These are phyloP conservation scores for Ochropleura leucogaster DNA, from an alignment of 2,888 invertebrate species.

Conservation along the genomic window DNA sequence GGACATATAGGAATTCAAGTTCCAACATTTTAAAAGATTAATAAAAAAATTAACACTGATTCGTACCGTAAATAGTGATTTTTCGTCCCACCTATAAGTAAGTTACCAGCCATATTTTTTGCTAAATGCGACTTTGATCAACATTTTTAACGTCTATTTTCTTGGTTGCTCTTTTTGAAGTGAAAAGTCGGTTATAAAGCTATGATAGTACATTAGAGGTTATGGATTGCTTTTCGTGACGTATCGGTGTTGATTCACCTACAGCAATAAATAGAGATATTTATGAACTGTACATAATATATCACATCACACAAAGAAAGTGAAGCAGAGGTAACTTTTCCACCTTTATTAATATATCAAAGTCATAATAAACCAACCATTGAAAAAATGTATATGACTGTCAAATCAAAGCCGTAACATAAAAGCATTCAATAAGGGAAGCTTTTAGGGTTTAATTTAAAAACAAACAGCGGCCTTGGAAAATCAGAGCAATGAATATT, in stretches of 20 bases:
- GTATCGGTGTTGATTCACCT: slow-evolving; percentile 3
- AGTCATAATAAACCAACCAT: slow-evolving; percentile 28
- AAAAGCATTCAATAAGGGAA: slow-evolving; percentile 60
- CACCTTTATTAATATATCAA: slow-evolving; percentile 17
- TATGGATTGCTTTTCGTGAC: slow-evolving; percentile 10
- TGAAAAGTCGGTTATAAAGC: not conserved
- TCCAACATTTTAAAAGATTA: no score
- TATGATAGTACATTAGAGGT: slow-evolving; percentile 10
- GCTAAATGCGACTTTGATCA: not conserved
- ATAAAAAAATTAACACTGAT: no score
- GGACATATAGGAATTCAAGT: no score
- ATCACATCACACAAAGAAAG: not conserved
- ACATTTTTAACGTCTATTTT: not conserved
- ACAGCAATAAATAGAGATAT: not conserved
- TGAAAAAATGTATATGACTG: slow-evolving; percentile 7
- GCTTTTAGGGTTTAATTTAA: slow-evolving; percentile 71
- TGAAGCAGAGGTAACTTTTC: not conserved
- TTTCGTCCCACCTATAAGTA: no score
- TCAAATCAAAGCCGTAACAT: slow-evolving; percentile 34
- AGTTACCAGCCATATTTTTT: not conserved
- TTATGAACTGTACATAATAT: not conserved
- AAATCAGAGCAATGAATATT: slow-evolving; percentile 82
- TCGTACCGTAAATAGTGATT: no score
- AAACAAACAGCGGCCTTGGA: slow-evolving; percentile 70
- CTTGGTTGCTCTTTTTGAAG: not conserved